Base-by-base conservation (phyloP, 2,113 vertebrate species). In the Proterorhinus semilunaris region DNA sequence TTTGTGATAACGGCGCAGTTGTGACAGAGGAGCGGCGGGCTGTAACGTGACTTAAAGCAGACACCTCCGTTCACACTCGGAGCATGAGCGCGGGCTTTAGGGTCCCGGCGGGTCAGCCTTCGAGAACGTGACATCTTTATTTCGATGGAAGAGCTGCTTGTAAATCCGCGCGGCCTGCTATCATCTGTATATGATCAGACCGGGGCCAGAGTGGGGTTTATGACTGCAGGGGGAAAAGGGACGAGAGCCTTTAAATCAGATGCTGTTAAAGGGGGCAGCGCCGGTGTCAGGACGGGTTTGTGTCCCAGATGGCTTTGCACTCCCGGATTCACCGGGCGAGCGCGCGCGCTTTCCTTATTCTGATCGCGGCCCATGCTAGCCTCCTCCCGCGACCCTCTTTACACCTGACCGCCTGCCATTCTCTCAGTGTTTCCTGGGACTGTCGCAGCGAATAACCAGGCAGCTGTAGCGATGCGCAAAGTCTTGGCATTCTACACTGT, bases 71-170 rank as follows among this genome's bases (percentile, higher is more conserved):
- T 72, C 62, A 51, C 62, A 46, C 21, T 51, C 44, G 52, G 64
- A 77, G 74, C 45, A 36, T 4, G 63, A 69, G 48, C 64, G 82
- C 76, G 72, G 83, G 85, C 88, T 89, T 87, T 78, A 80, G 78
- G 78, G 83, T 76, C 82, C 74, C 72, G 44, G 81, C 83, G 85
- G 93, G 85, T 91, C 89, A 91, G 76, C 86, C 89, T 85, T 91
- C 89, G 87, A 36, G 45, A 84, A 50, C 74, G 75, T 89, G 91
- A 92, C 85, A 89, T 91, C 87, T 93, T 93, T 90, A 92, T 90
- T 91, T 73, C 72, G 62, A 59, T 75, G 52, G 74, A 78, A 53
- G 77, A 78, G 66, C 75, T 59, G 76, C 63, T 75, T 65, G 75
- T 91, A 92, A 91, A 90, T 88, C 88, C 69, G 48, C 1, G 9